Evolutionary conservation across 2,888 invertebrate species (phyloP).

Genomic region (Nowickia ferox): DNA sequence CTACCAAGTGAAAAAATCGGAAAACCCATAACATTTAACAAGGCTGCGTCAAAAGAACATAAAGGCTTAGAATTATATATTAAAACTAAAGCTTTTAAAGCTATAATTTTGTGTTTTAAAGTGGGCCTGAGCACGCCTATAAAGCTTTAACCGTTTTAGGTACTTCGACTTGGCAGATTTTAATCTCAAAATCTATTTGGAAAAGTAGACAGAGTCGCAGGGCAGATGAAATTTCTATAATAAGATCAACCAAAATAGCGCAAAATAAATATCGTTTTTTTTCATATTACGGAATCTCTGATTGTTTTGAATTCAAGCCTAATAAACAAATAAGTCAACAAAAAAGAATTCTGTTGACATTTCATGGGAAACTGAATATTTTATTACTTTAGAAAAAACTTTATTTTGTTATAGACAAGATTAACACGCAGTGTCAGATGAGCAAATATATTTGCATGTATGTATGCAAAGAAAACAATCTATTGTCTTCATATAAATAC

Average conservation of each 20-base stretch:
- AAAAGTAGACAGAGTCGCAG: neutral
- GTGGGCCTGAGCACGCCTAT: too few species aligned
- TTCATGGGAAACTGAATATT: conserved; percentile 3
- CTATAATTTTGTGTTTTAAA: too few species aligned
- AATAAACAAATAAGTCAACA: neutral
- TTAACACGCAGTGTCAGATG: neutral
- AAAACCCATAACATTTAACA: too few species aligned
- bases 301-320: neutral
- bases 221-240: neutral
- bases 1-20: too few species aligned
- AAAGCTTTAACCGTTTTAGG: too few species aligned
- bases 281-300: neutral
- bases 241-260: neutral
- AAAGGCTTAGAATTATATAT: too few species aligned
- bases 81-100: too few species aligned
- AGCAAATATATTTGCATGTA: neutral
- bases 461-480: neutral
- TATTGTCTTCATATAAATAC: neutral
- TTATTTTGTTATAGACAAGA: neutral
- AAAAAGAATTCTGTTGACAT: neutral
- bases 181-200: too few species aligned
- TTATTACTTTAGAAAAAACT: neutral
- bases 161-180: too few species aligned
- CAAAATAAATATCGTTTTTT: neutral
- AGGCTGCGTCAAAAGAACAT: too few species aligned